Evolutionary conservation across 2,888 invertebrate genomes (phyloP), one percentile per base, ranked within the genome.

Genomic region (Steinernema scapterisci): DNA sequence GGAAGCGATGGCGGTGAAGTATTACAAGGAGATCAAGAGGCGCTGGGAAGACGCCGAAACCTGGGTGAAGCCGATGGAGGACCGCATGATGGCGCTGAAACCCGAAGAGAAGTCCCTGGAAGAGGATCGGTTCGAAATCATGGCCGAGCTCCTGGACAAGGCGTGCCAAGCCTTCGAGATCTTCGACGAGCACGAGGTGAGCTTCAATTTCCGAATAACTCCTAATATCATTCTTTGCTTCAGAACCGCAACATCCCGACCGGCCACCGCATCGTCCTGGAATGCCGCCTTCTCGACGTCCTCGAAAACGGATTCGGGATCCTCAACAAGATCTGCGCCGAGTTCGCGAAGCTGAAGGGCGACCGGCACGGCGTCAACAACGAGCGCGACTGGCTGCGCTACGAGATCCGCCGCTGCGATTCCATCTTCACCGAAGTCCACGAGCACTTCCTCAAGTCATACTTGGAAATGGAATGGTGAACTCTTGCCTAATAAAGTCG

Each of bases 401-500:
- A 81, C 72, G 84, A 85, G 73, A 85, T 85, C 43, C 82, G 85
- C 71, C 79, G 80, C 70, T 79, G 82, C 72, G 85, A 85, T 72
- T 77, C 82, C 78, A 70, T 75, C 54, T 85, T 75, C 76, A 81
- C 80, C 23, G 84, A 84, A 71, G 79, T 84, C 73, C 84, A 85
- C 76, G 83, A 83, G 75, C 72, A 76, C 48, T 82, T 85, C 75
- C 81, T 85, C 70, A 80, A 80, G 54, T 83, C 83, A 3, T 85
- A 82, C 71, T 79, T 85, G 75, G 83, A 81, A 9, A 84, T 85
- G 84, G 80, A 80, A 13, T 85, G 84, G 84, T 83, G n/a, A n/a
- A n/a, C n/a, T n/a, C n/a, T n/a, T n/a, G n/a, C n/a, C n/a, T n/a
- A n/a, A n/a, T n/a, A n/a, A n/a, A n/a, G n/a, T n/a, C n/a, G n/a